These are phyloP conservation scores for Mongoloraphidia duomilia DNA, from an alignment of 2,888 invertebrate species.

Conservation along the genomic window DNA sequence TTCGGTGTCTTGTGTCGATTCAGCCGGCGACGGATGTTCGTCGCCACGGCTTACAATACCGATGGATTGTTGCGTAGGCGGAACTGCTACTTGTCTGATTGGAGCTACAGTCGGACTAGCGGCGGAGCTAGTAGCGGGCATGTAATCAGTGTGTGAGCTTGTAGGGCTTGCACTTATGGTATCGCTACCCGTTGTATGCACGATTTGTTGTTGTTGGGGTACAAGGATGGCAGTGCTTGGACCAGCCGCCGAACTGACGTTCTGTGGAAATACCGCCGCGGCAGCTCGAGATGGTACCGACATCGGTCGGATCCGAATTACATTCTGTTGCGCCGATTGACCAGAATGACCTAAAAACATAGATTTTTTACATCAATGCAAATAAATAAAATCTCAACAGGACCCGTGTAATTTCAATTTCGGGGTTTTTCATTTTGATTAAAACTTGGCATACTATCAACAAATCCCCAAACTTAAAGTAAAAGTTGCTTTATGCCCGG, in stretches of 20 bases:
- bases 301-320: constrained; percentile 79
- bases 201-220: constrained; percentile 43
- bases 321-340: constrained; percentile 34
- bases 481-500: too few relatives aligned
- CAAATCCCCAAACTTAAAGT: not conserved
- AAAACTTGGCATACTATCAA: not conserved
- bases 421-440: too few relatives aligned
- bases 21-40: constrained; percentile 23
- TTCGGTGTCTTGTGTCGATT: constrained; percentile 40
- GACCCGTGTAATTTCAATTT: too few relatives aligned
- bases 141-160: constrained; percentile 67
- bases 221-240: constrained; percentile 36
- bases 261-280: constrained; percentile 67
- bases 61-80: constrained; percentile 32
- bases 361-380: not conserved
- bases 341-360: constrained; percentile 14
- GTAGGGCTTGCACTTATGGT: constrained; percentile 53
- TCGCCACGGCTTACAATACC: constrained; percentile 3
- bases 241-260: constrained; percentile 33
- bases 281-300: constrained; percentile 44
- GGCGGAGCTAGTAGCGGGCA: constrained; percentile 65
- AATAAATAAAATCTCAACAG: too few relatives aligned
- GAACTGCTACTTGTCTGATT: constrained; percentile 50
- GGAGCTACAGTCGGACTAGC: constrained; percentile 37
- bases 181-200: constrained; percentile 32